Percentiles rank a stretch among this genome's conserved stretches.
Evolutionary conservation across 2,888 invertebrate species (phyloP).

Genomic region (Noctua fimbriata): DNA sequence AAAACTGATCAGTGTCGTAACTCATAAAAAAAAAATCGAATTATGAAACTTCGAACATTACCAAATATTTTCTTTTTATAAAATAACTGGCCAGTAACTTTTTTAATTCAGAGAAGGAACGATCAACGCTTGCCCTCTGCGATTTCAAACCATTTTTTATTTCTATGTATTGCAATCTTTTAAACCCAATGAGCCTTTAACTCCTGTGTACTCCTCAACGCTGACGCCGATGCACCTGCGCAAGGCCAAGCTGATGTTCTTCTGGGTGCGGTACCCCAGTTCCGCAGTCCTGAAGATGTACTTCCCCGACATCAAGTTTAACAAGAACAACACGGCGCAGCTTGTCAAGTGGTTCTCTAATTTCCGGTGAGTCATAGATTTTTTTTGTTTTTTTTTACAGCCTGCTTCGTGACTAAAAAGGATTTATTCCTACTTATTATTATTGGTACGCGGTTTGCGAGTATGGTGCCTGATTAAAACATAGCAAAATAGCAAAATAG

Average conservation of each 20-base stretch:
- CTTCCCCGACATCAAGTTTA: constrained; percentile 99
- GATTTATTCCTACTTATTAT: background rate
- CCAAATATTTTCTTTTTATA: background rate
- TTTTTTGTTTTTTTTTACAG: constrained; percentile 46
- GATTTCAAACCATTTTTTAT: background rate
- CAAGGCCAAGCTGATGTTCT: constrained; percentile 99
- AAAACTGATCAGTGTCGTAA: background rate
- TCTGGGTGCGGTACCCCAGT: constrained; percentile 99
- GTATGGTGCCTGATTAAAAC: background rate
- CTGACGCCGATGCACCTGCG: constrained; percentile 99
- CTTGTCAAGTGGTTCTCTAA: constrained; percentile 99
- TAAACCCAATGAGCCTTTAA: constrained; percentile 91
- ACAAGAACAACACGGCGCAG: constrained; percentile 99
- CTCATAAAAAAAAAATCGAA: background rate
- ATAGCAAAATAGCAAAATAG: background rate
- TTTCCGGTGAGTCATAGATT: constrained; percentile 95
- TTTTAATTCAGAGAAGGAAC: background rate
- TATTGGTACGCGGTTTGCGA: background rate
- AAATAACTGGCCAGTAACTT: background rate
- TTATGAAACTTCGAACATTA: constrained; percentile 2
- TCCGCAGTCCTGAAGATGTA: constrained; percentile 99
- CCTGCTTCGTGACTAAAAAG: background rate
- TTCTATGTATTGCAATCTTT: constrained; percentile 3
- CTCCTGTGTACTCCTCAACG: constrained; percentile 97
- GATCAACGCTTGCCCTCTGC: background rate